Evolutionary conservation across 2,888 invertebrate species (phyloP).

Genomic region (Fragum fragum): DNA sequence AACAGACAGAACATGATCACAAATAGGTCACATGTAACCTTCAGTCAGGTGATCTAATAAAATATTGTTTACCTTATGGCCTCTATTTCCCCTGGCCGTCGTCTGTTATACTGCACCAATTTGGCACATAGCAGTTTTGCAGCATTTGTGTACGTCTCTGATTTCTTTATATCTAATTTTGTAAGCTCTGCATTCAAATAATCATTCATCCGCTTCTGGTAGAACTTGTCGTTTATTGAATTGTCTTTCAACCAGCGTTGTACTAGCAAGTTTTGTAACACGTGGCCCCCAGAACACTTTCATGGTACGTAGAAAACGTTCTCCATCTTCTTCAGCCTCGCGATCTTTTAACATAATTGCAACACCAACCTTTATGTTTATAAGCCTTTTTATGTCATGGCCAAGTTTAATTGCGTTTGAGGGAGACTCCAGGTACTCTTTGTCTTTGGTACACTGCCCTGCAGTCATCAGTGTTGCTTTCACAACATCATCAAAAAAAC

Average conservation of each 20-base stretch:
- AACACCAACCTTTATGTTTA: background rate
- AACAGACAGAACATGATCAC: no score
- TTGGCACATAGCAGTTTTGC: slow-evolving; percentile 10
- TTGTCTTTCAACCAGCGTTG: background rate
- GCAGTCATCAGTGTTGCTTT: background rate
- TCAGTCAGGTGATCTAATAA: no score
- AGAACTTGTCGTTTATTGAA: background rate
- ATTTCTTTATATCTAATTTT: no score
- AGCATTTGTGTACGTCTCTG: slow-evolving; percentile 14
- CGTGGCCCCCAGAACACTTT: slow-evolving; percentile 5
- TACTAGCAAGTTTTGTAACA: background rate
- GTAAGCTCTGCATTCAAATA: background rate
- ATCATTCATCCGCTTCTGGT: background rate
- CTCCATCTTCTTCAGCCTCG: background rate
- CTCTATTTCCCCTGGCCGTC: background rate
- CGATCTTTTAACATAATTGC: background rate
- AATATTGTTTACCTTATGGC: background rate
- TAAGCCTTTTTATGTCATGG: background rate
- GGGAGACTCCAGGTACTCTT: slow-evolving; percentile 28
- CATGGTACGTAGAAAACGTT: background rate
- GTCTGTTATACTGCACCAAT: slow-evolving; percentile 27
- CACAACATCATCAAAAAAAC: background rate
- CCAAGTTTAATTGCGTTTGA: slow-evolving; percentile 42
- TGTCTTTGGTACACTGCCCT: slow-evolving; percentile 7
- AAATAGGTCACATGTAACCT: no score